These are phyloP conservation scores for Odontocolon sp. DNA, from an alignment of 2,888 invertebrate genomes.

Conservation along the genomic window DNA sequence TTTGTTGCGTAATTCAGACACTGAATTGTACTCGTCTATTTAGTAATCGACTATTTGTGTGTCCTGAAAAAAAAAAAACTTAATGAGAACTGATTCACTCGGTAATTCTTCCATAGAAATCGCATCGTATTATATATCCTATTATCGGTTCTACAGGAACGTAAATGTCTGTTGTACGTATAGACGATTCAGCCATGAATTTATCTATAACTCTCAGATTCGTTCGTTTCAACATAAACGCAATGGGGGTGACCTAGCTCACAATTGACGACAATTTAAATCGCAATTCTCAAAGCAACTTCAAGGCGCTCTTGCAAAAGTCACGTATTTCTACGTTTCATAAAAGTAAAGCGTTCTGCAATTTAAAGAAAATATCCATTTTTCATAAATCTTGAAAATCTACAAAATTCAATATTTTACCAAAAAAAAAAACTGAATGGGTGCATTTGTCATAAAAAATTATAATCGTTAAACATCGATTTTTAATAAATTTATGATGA, in stretches of 20 bases:
- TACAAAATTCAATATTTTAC: too few species aligned
- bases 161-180: not conserved
- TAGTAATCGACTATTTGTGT: not conserved
- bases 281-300: slow-evolving; percentile 26
- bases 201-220: not conserved
- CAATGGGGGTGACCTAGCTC: slow-evolving; percentile 33
- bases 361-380: too few species aligned
- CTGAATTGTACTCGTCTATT: not conserved
- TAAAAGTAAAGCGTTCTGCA: too few species aligned
- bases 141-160: slow-evolving; percentile 23
- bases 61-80: not conserved
- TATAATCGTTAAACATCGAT: too few species aligned
- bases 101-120: slow-evolving; percentile 37
- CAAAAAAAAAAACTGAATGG: too few species aligned
- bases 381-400: too few species aligned
- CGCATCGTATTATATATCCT: slow-evolving; percentile 23
- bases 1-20: slow-evolving; percentile 34
- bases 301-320: not conserved
- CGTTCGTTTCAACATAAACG: slow-evolving; percentile 1
- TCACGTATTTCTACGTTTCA: too few species aligned
- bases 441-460: too few species aligned
- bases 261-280: slow-evolving; percentile 61
- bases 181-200: not conserved
- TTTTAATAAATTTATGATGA: too few species aligned
- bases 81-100: slow-evolving; percentile 44